Conservation (phyloP, 2,113 vertebrate genomes). For the Todiramphus saurophagus region DNA sequence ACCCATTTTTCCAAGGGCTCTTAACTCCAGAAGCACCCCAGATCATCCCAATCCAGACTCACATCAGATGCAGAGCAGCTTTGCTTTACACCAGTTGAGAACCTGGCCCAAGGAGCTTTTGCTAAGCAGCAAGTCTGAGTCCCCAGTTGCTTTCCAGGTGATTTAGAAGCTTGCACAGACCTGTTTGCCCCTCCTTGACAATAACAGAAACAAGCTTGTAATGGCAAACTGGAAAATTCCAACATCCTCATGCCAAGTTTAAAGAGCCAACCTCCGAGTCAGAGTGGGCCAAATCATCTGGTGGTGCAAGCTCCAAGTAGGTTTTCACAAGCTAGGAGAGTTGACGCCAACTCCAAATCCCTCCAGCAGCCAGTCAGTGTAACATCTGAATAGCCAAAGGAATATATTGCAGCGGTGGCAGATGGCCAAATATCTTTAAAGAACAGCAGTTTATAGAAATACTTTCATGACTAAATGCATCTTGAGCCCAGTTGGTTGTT, state of each 20-base stretch:
- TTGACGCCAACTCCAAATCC: not conserved
- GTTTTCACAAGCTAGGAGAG: not conserved
- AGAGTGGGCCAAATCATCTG: not conserved
- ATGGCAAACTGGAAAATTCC: constrained; percentile 45
- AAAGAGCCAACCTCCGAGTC: not conserved
- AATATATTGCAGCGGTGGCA: not conserved
- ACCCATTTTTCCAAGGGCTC: not conserved
- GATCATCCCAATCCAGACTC: not conserved
- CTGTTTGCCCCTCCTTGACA: constrained; percentile 29
- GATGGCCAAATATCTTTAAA: not conserved
- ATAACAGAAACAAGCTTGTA: not conserved
- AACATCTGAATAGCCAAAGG: not conserved
- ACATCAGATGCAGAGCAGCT: not conserved
- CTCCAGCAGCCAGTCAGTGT: not conserved
- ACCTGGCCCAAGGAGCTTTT: not conserved
- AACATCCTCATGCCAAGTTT: not conserved
- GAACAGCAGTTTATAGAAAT: not conserved
- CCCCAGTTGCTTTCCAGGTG: not conserved
- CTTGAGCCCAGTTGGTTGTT: not conserved
- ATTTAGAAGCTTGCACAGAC: constrained; percentile 45
- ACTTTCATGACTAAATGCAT: not conserved
- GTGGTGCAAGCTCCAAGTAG: not conserved
- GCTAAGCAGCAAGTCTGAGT: not conserved
- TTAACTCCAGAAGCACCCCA: not conserved
- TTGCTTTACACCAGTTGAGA: not conserved